Evolutionary conservation across 2,113 vertebrate species (phyloP).

Genomic region (Calcarius ornatus): DNA sequence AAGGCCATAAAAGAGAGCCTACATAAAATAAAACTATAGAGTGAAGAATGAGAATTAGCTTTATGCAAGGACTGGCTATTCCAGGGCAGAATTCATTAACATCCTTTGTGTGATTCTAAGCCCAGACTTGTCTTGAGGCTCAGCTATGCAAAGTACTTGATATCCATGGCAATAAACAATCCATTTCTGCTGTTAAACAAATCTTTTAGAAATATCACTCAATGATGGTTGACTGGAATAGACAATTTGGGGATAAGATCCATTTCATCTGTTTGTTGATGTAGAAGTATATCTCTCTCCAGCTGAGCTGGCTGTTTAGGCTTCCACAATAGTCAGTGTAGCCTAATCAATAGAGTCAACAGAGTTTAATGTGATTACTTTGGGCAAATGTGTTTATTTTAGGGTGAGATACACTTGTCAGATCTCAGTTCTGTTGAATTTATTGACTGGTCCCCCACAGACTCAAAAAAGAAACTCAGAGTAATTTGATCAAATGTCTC

Average conservation of each 20-base stretch:
- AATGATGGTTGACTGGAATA: not conserved
- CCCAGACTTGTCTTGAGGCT: not conserved
- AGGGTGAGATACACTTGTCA: not conserved
- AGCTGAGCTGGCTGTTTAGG: not conserved
- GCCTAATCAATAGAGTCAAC: constrained; percentile 15
- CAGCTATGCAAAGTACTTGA: not conserved
- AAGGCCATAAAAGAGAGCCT: not conserved
- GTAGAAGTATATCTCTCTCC: not conserved
- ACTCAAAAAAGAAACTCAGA: not conserved
- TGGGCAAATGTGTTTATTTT: constrained; percentile 38
- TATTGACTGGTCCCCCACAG: not conserved
- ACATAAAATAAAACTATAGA: not conserved
- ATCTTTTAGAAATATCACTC: not conserved
- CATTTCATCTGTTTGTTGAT: not conserved
- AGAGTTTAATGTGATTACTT: constrained; percentile 30
- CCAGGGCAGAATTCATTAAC: not conserved
- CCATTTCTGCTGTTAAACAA: not conserved
- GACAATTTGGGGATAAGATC: not conserved
- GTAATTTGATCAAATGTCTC: constrained; percentile 9
- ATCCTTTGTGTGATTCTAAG: not conserved
- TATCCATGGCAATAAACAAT: not conserved
- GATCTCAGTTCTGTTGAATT: not conserved
- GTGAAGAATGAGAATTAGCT: not conserved
- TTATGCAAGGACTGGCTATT: not conserved
- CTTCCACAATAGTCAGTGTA: not conserved